Evolutionary conservation across 1,140 invertebrate species (phyloP), one percentile per base, ranked within the genome.

Genomic region (Drosophila athabasca): DNA sequence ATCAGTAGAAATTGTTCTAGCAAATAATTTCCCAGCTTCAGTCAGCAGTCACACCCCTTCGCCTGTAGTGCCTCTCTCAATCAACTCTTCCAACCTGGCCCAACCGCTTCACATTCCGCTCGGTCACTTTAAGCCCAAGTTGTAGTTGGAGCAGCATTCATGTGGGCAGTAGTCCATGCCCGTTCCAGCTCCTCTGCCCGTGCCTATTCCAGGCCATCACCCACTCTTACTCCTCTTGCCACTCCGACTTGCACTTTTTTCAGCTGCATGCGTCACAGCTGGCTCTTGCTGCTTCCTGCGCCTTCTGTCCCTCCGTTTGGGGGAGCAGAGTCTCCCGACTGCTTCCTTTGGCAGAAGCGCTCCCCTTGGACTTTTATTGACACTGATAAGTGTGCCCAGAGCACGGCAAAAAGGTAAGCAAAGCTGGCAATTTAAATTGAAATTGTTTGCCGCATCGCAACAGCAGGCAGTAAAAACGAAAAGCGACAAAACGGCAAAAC

Each of bases 361-460:
- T 81, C 77, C 75, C 83, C 44, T 64, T 68, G 79, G 82, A 82
- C 83, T 79, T 82, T 88, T 87, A 88, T 87, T 88, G 83, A 87
- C 82, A 87, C 82, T 87, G 82, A 87, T 87, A 87, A 87, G 82
- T 87, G 83, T 87, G 72, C 83, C 83, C 82, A 79, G 66, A 79
- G 82, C 79, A 71, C 53, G 69, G 75, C 62, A 85, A 66, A 80
- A 85, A 87, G 81, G 81, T 84, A 84, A 85, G 77, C 80, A 85
- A 84, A 85, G 81, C 80, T 85, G 77, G 81, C 82, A 84, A 82
- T 87, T 82, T 85, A 85, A 85, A 85, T 75, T 87, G 82, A 87
- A 85, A 87, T 87, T 85, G 82, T 87, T 87, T 82, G 74, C 81
- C 82, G 78, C 69, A 87, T 67, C 77, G 74, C 82, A 81, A 87